Base-by-base conservation (phyloP, 2,113 vertebrate species). In the Mohoua ochrocephala region DNA sequence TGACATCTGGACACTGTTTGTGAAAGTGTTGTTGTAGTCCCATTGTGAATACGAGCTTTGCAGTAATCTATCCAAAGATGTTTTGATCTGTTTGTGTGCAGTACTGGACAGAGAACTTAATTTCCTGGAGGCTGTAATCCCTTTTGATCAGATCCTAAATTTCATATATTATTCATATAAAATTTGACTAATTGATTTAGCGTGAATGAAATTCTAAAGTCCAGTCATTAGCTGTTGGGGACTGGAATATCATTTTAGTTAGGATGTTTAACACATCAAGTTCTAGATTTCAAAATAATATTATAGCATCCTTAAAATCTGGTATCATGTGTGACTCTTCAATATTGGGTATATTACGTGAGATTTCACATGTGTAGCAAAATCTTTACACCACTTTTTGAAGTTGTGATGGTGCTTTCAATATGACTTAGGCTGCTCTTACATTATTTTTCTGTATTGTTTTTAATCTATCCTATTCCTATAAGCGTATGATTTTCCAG, bases 131-230 rank as follows among this genome's bases (percentile, higher is more conserved):
- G 57, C 70, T 85, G 49, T 87, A 92, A 84, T 95, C 65, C 23
- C 68, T 89, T 95, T 89, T 94, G 81, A 87, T 95, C 87, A 93
- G 89, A 94, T 73, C 73, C 73, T 93, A 91, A 87, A 87, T 95
- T 87, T 94, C 50, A 94, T 96, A 73, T 93, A 85, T 94, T 96
- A 93, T 91, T 96, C 24, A 85, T 93, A 73, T 52, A 87, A 92
- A 93, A 85, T 87, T 91, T 91, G 64, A 77, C 64, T 96, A 92
- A 96, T 96, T 94, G 88, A 96, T 94, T 95, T 91, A 91, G 57
- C 0, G 1, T 93, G 74, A 95, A 92, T 91, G 57, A 94, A 88
- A 87, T 95, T 92, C 80, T 84, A 71, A 86, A 94, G 92, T 83
- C 52, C 68, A 89, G 53, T 89, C 76, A 60, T 61, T 89, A 76